Conservation (phyloP, 2,888 invertebrate species). For the Luperina testacea region DNA sequence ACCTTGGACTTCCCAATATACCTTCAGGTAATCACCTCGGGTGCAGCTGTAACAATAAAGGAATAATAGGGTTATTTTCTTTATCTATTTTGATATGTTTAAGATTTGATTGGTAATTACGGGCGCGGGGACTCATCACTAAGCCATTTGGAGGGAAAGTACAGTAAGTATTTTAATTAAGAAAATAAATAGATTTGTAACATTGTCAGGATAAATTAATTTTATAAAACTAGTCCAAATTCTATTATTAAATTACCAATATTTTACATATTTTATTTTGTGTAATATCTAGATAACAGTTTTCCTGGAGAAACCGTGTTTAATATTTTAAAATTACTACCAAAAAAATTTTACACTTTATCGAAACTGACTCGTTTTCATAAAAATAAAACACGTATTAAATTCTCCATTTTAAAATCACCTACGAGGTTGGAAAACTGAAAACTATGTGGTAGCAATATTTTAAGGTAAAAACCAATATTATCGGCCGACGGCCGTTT, state of each 20-base stretch:
- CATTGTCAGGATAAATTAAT: background rate
- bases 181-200: background rate
- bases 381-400: constrained; percentile 56
- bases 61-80: background rate
- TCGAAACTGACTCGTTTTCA: constrained; percentile 22
- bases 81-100: background rate
- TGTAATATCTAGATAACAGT: background rate
- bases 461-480: constrained; percentile 78
- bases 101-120: background rate
- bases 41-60: constrained; percentile 91
- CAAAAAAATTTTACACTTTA: background rate
- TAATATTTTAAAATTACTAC: background rate
- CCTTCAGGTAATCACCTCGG: constrained; percentile 93
- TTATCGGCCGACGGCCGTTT: constrained; percentile 73
- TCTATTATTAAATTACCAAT: background rate
- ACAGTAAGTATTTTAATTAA: background rate
- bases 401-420: constrained; percentile 36
- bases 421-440: constrained; percentile 54
- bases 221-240: background rate
- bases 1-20: constrained; percentile 94
- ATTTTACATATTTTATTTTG: background rate
- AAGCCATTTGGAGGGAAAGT: background rate
- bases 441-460: constrained; percentile 68
- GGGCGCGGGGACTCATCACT: background rate
- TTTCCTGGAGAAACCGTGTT: background rate